Conservation (phyloP, 2,797 vertebrate genomes). For the Pantherophis alleghaniensis region DNA sequence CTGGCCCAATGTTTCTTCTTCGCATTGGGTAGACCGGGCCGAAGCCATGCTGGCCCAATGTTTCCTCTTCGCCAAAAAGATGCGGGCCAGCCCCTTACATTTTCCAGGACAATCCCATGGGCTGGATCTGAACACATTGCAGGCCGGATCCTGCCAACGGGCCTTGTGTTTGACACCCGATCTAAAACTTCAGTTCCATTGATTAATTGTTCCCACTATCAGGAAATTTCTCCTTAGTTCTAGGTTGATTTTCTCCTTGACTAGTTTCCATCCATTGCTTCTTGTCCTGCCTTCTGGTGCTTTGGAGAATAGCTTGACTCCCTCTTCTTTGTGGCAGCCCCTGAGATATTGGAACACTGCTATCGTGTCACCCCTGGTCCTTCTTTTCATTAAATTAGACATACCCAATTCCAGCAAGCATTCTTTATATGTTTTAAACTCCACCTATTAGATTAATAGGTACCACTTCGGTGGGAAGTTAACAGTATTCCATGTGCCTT, state of each 20-base stretch:
- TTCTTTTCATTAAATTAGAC: not conserved
- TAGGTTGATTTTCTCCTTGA: not conserved
- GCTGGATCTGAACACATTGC: too few relatives aligned
- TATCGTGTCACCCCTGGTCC: rapidly evolving
- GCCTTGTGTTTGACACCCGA: too few relatives aligned
- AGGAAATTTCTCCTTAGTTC: not conserved
- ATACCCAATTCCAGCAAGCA: not conserved
- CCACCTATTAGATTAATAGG: not conserved
- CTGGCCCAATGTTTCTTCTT: too few relatives aligned
- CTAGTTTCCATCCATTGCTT: not conserved
- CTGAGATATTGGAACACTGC: not conserved
- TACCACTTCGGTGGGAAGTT: not conserved
- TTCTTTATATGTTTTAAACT: not conserved
- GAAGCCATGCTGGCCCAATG: too few relatives aligned
- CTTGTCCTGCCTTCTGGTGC: not conserved
- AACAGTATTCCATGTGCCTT: not conserved
- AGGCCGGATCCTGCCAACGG: too few relatives aligned
- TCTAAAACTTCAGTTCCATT: not conserved
- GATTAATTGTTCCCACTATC: not conserved
- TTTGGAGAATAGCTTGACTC: not conserved
- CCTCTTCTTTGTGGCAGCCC: not conserved
- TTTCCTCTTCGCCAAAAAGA: too few relatives aligned
- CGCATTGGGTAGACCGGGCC: too few relatives aligned
- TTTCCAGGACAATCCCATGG: too few relatives aligned
- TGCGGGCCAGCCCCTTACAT: too few relatives aligned